phyloP scores from a whole-genome alignment of 2,888 invertebrate genomes.

The Pyrrhosoma nymphula region DNA sequence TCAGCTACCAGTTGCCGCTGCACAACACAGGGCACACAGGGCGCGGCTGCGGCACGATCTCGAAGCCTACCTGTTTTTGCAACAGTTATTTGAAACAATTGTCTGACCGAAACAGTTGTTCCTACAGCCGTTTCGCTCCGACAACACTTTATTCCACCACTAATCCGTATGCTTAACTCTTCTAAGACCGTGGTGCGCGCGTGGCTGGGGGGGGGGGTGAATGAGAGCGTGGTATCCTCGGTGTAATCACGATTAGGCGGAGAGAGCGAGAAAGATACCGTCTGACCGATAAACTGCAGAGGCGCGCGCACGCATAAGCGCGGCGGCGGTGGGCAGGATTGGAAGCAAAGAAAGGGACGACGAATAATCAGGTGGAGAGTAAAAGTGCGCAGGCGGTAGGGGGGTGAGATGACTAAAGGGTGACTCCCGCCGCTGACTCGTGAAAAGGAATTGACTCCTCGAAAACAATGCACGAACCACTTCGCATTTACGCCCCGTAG shows the following conservation, averaged over 20 bases:
- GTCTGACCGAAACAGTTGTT: too few relatives aligned
- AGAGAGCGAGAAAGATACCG: not conserved
- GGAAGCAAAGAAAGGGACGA: not conserved
- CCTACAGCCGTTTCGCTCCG: too few relatives aligned
- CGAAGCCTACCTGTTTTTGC: too few relatives aligned
- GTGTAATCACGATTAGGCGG: not conserved
- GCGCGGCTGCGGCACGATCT: too few relatives aligned
- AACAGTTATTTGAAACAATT: too few relatives aligned
- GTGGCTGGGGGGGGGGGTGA: not conserved
- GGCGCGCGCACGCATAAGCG: not conserved
- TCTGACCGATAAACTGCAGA: not conserved
- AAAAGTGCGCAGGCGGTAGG: not conserved
- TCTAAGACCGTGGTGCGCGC: too few relatives aligned
- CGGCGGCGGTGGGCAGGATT: not conserved
- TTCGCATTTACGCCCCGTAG: not conserved
- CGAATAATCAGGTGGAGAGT: not conserved
- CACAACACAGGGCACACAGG: too few relatives aligned
- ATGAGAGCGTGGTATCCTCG: not conserved
- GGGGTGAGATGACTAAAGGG: too few relatives aligned
- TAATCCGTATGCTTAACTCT: too few relatives aligned
- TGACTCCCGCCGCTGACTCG: not conserved
- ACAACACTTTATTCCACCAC: too few relatives aligned
- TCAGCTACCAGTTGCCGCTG: too few relatives aligned
- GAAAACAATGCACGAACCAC: not conserved
- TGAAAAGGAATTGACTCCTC: not conserved